Percentiles rank a stretch among this genome's conserved stretches.
Evolutionary conservation across 2,113 vertebrate genomes (phyloP).

Genomic region (Chaenocephalus aceratus): DNA sequence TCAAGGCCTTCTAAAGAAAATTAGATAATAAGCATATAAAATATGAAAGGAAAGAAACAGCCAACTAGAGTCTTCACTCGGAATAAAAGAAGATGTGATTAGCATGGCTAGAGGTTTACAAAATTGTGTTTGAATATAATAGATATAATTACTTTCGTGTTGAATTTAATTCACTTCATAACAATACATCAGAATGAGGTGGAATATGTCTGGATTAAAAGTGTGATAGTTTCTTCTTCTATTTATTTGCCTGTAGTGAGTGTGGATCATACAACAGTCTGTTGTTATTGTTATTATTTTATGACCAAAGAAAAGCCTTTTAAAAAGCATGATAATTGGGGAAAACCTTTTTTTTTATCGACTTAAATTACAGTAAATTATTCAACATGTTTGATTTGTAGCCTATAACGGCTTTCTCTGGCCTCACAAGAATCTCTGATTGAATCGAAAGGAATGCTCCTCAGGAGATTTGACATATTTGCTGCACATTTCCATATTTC

Average conservation of each 20-base stretch:
- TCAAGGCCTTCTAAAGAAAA: slow-evolving; percentile 83
- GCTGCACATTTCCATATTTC: slow-evolving; percentile 6
- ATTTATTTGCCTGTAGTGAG: slow-evolving; percentile 23
- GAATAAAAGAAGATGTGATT: slow-evolving; percentile 84
- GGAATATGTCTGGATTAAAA: slow-evolving; percentile 78
- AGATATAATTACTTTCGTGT: slow-evolving; percentile 82
- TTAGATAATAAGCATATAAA: slow-evolving; percentile 83
- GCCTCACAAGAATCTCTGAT: slow-evolving; percentile 45
- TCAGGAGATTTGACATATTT: slow-evolving; percentile 39
- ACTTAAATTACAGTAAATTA: neutral
- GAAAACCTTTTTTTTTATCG: neutral
- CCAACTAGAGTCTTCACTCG: slow-evolving; percentile 76
- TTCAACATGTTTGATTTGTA: slow-evolving; percentile 29
- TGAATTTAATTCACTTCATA: slow-evolving; percentile 77
- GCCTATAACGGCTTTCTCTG: slow-evolving; percentile 18
- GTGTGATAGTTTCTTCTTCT: slow-evolving; percentile 59
- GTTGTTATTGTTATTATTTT: slow-evolving; percentile 51
- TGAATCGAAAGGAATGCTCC: slow-evolving; percentile 58
- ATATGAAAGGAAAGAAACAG: slow-evolving; percentile 81
- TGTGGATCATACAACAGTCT: slow-evolving; percentile 40
- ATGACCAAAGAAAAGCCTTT: slow-evolving; percentile 2
- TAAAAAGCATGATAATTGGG: slow-evolving; percentile 16
- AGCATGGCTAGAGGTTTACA: slow-evolving; percentile 82
- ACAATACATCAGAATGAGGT: slow-evolving; percentile 81
- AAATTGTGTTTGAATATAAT: slow-evolving; percentile 85